These are phyloP conservation scores for Drosophila anomalata DNA, from an alignment of 2,888 invertebrate species.

Conservation along the genomic window DNA sequence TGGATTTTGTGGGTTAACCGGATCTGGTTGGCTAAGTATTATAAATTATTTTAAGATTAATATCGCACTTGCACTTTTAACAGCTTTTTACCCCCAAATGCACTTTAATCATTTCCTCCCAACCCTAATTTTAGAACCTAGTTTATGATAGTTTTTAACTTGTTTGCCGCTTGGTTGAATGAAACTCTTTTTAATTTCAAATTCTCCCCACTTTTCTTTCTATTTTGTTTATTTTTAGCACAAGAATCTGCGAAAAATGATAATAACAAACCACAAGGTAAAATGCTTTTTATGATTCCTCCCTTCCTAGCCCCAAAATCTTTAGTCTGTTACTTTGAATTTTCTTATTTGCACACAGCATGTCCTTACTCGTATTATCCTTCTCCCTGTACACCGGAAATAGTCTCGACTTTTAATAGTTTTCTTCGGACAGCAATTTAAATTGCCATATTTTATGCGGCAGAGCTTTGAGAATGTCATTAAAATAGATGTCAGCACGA, in stretches of 20 bases:
- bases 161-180: slow-evolving; percentile 18
- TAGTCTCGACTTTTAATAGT: slow-evolving; percentile 49
- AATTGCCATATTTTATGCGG: slow-evolving; percentile 69
- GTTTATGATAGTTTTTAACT: background rate
- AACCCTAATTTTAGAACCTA: background rate
- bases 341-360: slow-evolving; percentile 28
- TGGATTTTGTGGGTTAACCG: slow-evolving; percentile 15
- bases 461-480: slow-evolving; percentile 69
- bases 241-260: slow-evolving; percentile 83
- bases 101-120: slow-evolving; percentile 12
- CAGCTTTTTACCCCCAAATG: slow-evolving; percentile 10
- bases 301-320: slow-evolving; percentile 5
- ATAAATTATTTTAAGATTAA: slow-evolving; percentile 13
- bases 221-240: slow-evolving; percentile 80
- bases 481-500: slow-evolving; percentile 60
- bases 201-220: slow-evolving; percentile 46
- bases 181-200: slow-evolving; percentile 47
- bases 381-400: slow-evolving; percentile 37
- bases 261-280: slow-evolving; percentile 83
- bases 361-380: slow-evolving; percentile 11
- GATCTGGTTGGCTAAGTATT: background rate
- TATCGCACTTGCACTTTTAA: slow-evolving; percentile 8
- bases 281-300: slow-evolving; percentile 34
- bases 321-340: slow-evolving; percentile 14
- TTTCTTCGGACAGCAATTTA: slow-evolving; percentile 61